Conservation (phyloP, 2,888 invertebrate species). For the Antheraea assamensis region DNA sequence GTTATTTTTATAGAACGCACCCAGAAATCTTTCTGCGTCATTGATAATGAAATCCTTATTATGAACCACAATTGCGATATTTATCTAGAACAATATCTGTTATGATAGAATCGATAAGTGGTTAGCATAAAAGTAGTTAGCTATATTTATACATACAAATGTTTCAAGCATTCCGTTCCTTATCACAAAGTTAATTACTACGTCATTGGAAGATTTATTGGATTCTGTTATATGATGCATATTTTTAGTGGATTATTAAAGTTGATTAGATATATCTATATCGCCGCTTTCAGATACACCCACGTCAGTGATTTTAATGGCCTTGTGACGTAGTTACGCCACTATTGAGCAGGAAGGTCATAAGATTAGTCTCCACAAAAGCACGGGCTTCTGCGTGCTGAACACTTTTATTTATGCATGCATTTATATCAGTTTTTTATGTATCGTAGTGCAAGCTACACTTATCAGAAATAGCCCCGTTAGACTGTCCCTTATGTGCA, state of each 20-base stretch:
- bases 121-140: conserved; percentile 1
- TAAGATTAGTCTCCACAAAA: not conserved
- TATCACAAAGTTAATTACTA: conserved; percentile 1
- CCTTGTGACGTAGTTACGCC: not conserved
- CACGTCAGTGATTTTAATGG: not conserved
- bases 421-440: too few relatives aligned
- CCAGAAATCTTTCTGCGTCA: conserved; percentile 14
- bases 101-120: conserved; percentile 13
- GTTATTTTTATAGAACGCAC: conserved; percentile 9
- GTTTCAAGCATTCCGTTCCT: not conserved
- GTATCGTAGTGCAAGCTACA: not conserved
- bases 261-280: not conserved
- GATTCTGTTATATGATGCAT: not conserved
- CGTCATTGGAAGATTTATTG: conserved; percentile 8
- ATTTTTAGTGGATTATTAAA: not conserved
- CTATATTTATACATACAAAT: not conserved
- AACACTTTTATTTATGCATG: too few relatives aligned
- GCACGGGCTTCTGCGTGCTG: too few relatives aligned
- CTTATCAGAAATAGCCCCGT: not conserved
- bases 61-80: conserved; percentile 4
- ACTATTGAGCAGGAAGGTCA: not conserved
- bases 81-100: not conserved
- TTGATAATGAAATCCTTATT: conserved; percentile 15
- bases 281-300: not conserved
- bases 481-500: not conserved